Base-by-base conservation (phyloP, 2,113 vertebrate genomes). In the Micronycteris hirsuta region DNA sequence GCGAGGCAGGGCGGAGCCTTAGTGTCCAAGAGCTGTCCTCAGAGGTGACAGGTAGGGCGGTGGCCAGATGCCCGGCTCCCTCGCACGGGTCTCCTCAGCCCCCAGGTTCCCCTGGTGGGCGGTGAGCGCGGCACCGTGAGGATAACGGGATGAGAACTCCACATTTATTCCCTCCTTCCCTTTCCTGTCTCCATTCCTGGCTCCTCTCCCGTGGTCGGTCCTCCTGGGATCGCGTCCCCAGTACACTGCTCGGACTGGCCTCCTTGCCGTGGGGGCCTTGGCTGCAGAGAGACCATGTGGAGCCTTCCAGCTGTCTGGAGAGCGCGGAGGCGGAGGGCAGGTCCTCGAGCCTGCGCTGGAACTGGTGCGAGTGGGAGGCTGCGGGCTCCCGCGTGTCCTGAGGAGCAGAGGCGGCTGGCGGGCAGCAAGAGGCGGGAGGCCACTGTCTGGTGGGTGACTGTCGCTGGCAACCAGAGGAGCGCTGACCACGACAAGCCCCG, bases 1-100 rank as follows among this genome's bases (percentile, higher is more conserved):
- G 63, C 7, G 11, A 28, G 81, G 38, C 2, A 0, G 6, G 17
- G 14, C 1, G 5, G 31, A 10, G 41, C 0, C 2, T 9, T 0
- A 0, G 54, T 5, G 47, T 36, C 52, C 74, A 67, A 38, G 31
- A 22, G 33, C n/a, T 17, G 15, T 6, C 14, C 47, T 36, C 15
- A 4, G 78, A 3, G 26, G 22, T 2, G 31, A 58, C 56, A 8
- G 38, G 13, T 15, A 3, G 0, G 73, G 24, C 4, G 33, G 52
- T 16, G 52, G 16, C 13, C 16, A 7, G 20, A n/a, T 0, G 2
- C 49, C 65, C 1, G 4, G 88, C 36, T 77, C 58, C 49, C 1
- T 0, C 10, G 10, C 36, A 2, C 0, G 63, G 38, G 38, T 11
- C 38, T 43, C 7, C 38, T 43, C 28, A 4, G 28, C 26, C 43